phyloP scores from a whole-genome alignment of 1,140 invertebrate genomes.

The Anoplolepis gracilipes region DNA sequence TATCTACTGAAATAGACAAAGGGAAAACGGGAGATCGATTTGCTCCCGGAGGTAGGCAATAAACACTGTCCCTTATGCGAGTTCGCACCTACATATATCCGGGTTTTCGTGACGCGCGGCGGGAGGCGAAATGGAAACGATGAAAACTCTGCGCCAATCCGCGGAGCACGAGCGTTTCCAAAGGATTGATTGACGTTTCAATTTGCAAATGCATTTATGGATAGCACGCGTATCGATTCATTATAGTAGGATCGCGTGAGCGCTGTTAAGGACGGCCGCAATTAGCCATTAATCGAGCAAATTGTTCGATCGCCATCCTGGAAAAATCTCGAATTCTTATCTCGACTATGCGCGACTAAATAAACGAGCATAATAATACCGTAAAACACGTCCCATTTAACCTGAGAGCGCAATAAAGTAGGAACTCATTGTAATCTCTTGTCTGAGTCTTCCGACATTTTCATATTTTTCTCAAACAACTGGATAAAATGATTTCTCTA shows the following conservation, averaged over 20 bases:
- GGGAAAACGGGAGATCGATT: constrained; percentile 18
- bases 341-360: constrained; percentile 38
- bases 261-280: constrained; percentile 53
- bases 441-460: not conserved
- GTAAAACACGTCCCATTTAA: constrained; percentile 25
- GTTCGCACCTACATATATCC: constrained; percentile 49
- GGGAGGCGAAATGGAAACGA: constrained; percentile 56
- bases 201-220: constrained; percentile 64
- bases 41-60: constrained; percentile 42
- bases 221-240: constrained; percentile 61
- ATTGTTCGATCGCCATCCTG: constrained; percentile 37
- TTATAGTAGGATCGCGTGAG: constrained; percentile 58
- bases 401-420: constrained; percentile 29
- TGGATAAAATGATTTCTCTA: not conserved
- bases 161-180: constrained; percentile 47
- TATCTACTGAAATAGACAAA: not conserved
- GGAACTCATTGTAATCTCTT: not conserved
- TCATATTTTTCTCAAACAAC: constrained; percentile 5
- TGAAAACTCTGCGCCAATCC: constrained; percentile 57
- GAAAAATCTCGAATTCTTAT: constrained; percentile 54
- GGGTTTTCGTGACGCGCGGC: constrained; percentile 46
- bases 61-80: constrained; percentile 54
- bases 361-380: constrained; percentile 31
- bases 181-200: constrained; percentile 63
- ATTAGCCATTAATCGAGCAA: constrained; percentile 56